Evolutionary conservation across 1,140 invertebrate species (phyloP), one percentile per base, ranked within the genome.

Genomic region (Bradynema listronoti): DNA sequence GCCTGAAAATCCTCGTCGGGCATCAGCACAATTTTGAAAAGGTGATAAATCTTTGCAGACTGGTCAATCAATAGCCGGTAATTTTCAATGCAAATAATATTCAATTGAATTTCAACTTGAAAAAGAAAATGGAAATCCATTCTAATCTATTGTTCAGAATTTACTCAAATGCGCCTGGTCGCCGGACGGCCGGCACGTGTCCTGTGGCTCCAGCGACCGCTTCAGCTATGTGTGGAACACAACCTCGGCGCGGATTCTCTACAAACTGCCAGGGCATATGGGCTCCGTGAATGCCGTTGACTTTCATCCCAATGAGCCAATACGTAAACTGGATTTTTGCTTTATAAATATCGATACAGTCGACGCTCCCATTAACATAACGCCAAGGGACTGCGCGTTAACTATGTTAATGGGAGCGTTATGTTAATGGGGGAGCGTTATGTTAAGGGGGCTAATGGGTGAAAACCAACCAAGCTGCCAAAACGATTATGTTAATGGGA

Each of bases 11-110:
- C 34, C 85, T 97, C 58, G 83, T 83, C 58, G 92, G 92, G 0
- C 90, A 96, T 83, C 90, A 92, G 72, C 92, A 97, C 80, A 96
- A 95, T 81, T 98, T 95, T 83, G 93, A 97, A 83, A 94, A 63
- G 61, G 61, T 66, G 11, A 29, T 47, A 7, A 22, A 47, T 47
- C 45, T 39, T 39, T 39, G 36, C 19, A 39, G 36, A 14, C 36
- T 93, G 82, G 90, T 90, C 66, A 50, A 39, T 63, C 63, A 61
- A 51, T 54, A 19, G 39, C 72, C 19, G 19, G 16, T 50, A 42
- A 4, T 60, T 14, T 53, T 39, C 50, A 63, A 22, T 25, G 27
- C 29, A 1, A n/a, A 27, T 72, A 34, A n/a, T n/a, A n/a, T n/a
- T n/a, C n/a, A n/a, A n/a, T n/a, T n/a, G n/a, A n/a, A n/a, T n/a